Percentiles rank a stretch among this genome's conserved stretches.
Evolutionary conservation across 2,888 invertebrate species (phyloP).

Genomic region (Rugalucina vietnamica): DNA sequence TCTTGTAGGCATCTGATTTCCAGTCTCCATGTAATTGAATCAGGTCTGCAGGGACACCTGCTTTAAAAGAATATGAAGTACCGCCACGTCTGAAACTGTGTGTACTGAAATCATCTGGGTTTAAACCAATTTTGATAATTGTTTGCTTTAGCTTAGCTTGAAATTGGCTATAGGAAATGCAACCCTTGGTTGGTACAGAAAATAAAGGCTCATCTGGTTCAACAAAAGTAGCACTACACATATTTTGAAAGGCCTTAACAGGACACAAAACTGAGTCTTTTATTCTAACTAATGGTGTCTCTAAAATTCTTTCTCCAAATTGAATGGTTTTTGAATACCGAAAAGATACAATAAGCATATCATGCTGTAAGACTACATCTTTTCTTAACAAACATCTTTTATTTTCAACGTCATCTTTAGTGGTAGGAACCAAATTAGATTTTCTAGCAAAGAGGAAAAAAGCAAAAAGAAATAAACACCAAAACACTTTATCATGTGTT

Average conservation of each 20-base stretch:
- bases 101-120: background rate
- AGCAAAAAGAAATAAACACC: constrained; percentile 33
- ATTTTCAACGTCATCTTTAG: background rate
- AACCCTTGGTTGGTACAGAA: background rate
- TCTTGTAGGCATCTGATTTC: constrained; percentile 14
- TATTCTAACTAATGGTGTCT: constrained; percentile 10
- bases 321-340: constrained; percentile 26
- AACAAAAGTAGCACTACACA: background rate
- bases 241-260: background rate
- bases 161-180: background rate
- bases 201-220: background rate
- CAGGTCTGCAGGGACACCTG: constrained; percentile 9
- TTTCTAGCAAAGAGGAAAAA: constrained; percentile 15
- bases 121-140: constrained; percentile 16
- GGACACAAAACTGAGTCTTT: constrained; percentile 11
- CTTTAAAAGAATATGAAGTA: background rate
- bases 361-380: background rate
- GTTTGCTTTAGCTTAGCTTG: background rate
- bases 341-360: background rate
- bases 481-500: background rate
- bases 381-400: background rate
- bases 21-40: constrained; percentile 33
- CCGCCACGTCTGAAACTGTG: constrained; percentile 31
- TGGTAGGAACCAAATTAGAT: constrained; percentile 14
- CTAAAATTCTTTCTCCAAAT: constrained; percentile 19